Evolutionary conservation across 2,888 invertebrate species (phyloP), one percentile per base, ranked within the genome.

Genomic region (Griposia aprilina): DNA sequence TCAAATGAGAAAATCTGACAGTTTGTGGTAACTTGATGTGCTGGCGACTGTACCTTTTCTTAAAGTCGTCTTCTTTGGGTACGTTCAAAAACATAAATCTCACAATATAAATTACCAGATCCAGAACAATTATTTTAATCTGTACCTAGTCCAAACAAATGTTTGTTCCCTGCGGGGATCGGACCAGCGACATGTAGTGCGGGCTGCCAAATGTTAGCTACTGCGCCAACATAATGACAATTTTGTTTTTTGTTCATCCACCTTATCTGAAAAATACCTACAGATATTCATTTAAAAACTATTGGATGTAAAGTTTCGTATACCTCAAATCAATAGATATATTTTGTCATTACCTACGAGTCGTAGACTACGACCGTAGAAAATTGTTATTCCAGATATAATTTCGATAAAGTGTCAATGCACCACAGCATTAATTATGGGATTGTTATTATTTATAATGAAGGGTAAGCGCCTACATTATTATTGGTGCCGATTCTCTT

Each of bases 361-460:
- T 5, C 41, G 41, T 41, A 41, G 41, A 5, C 45, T 45, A 45
- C 8, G 15, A 23, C 20, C 26, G 26, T 26, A 48, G 20, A 48
- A n/a, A 66, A 66, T 68, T 30, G 41, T 41, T 52, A 76, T 76
- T 57, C 7, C 36, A 57, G 20, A 65, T 52, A n/a, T 68, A 17
- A 73, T 73, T 73, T 48, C 41, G 82, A 82, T 70, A 70, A 62
- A 66, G 17, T 48, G 26, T 23, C 55, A 78, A 50, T 78, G 41
- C 48, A 55, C 62, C 26, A 62, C 74, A 55, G 20, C 20, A 60
- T 63, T 48, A 6, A 13, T 48, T 74, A 78, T 74, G 17, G 20
- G 41, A 50, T 81, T 63, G n/a, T 45, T 36, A 71, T 11, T 52
- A n/a, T 26, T 23, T 80, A 30, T 69, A 59, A 52, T 60, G 41